Percentiles rank a stretch among this genome's conserved stretches.
Evolutionary conservation across 37 sponge, comb jelly and placozoan genomes (phyloP).

Genomic region (Mnemiopsis leidyi): DNA sequence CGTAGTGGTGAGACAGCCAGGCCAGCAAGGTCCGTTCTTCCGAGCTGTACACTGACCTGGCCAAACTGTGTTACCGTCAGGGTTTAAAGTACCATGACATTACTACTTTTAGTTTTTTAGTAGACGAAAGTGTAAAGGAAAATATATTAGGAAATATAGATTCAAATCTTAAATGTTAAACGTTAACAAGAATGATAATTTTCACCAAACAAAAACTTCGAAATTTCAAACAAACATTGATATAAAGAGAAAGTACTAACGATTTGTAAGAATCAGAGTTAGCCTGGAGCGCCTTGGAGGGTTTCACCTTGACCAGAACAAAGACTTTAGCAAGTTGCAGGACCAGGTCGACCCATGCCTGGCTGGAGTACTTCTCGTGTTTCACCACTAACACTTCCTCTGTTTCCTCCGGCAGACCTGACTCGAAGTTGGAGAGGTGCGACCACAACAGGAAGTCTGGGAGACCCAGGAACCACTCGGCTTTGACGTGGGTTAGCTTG

Average conservation of each 20-base stretch:
- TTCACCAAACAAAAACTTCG: no score
- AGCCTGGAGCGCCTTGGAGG: background rate
- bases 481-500: conserved; percentile 53
- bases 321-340: conserved; percentile 58
- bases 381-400: background rate
- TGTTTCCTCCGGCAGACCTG: background rate
- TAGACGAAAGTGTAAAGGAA: background rate
- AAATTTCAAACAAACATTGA: no score
- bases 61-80: no score
- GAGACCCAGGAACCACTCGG: conserved; percentile 54
- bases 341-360: conserved; percentile 61
- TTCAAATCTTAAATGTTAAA: no score
- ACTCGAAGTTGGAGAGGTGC: conserved; percentile 45
- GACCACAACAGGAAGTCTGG: conserved; percentile 59
- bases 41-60: conserved; percentile 69
- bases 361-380: conserved; percentile 56
- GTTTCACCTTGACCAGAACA: conserved; percentile 60
- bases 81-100: no score
- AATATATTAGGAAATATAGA: no score
- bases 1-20: conserved; percentile 83
- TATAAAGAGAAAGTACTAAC: no score
- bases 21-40: conserved; percentile 72
- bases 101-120: background rate
- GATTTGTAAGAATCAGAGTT: conserved; percentile 58
- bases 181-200: no score